Percentiles rank a stretch among this genome's conserved stretches.
phyloP scores from a whole-genome alignment of 2,797 vertebrate genomes.

The Hippoglossus hippoglossus region DNA sequence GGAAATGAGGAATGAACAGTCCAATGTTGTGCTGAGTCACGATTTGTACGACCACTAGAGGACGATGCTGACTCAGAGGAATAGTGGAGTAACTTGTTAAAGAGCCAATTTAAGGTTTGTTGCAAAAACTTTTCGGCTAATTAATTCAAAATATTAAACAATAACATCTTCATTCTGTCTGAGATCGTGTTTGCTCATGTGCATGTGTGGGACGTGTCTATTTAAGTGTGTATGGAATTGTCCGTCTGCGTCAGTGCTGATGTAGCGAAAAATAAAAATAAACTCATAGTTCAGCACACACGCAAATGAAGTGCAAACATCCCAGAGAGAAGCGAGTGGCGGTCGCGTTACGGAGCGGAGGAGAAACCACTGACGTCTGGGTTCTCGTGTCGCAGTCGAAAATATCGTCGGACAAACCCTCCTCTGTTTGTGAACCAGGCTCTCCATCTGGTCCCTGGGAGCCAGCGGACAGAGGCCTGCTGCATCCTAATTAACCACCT shows the following conservation, averaged over 20 bases:
- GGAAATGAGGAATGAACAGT: no score
- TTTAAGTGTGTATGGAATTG: neutral
- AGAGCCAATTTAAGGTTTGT: no score
- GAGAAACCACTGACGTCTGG: conserved; percentile 1
- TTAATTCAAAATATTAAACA: no score
- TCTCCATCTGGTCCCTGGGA: conserved; percentile 80
- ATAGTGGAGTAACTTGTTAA: no score
- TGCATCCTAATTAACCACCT: conserved; percentile 85
- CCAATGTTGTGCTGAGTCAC: no score
- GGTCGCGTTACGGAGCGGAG: neutral
- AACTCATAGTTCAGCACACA: neutral
- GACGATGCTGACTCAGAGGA: no score
- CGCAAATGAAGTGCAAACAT: neutral
- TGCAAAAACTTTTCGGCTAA: no score
- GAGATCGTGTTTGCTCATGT: no score
- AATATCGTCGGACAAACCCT: conserved; percentile 54
- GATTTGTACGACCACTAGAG: no score
- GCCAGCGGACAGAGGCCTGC: conserved; percentile 75
- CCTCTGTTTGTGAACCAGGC: conserved; percentile 69
- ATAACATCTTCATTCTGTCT: no score
- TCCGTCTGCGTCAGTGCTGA: neutral
- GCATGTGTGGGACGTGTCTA: neutral
- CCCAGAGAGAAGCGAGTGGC: neutral
- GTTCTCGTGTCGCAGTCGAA: conserved; percentile 26
- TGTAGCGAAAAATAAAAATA: neutral